These are phyloP conservation scores for Drosophila demipolita DNA, from an alignment of 2,888 invertebrate genomes.

Conservation along the genomic window DNA sequence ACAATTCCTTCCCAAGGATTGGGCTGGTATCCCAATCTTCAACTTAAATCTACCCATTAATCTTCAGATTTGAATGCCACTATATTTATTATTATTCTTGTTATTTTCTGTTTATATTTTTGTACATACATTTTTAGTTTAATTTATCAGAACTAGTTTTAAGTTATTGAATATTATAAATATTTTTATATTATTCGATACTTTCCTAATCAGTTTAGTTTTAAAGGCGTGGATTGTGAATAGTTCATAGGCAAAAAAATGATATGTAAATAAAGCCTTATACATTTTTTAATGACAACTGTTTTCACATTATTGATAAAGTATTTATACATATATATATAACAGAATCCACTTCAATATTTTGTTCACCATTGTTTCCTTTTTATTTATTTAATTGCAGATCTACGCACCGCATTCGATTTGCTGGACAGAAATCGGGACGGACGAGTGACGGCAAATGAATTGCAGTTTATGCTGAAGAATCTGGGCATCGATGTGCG, in stretches of 20 bases:
- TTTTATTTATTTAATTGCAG: constrained; percentile 85
- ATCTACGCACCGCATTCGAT: constrained; percentile 91
- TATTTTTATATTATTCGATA: no score
- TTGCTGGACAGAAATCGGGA: constrained; percentile 92
- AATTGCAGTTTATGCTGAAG: constrained; percentile 91
- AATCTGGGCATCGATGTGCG: constrained; percentile 91
- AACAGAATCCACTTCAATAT: not conserved
- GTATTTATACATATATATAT: not conserved
- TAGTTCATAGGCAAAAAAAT: not conserved
- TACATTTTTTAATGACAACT: not conserved
- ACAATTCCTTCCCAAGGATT: not conserved
- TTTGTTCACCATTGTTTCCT: constrained; percentile 2
- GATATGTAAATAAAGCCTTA: not conserved
- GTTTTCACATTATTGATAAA: not conserved
- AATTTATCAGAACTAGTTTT: not conserved
- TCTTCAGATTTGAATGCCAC: not conserved
- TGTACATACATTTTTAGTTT: not conserved
- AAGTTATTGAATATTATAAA: no score
- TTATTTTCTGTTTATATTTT: not conserved
- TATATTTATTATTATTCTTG: not conserved
- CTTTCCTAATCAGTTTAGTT: no score
- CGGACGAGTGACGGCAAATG: constrained; percentile 90
- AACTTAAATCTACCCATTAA: not conserved
- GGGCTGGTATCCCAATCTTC: not conserved
- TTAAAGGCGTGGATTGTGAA: not conserved